phyloP scores from a whole-genome alignment of 2,888 invertebrate species.

The Hylaea fasciaria region DNA sequence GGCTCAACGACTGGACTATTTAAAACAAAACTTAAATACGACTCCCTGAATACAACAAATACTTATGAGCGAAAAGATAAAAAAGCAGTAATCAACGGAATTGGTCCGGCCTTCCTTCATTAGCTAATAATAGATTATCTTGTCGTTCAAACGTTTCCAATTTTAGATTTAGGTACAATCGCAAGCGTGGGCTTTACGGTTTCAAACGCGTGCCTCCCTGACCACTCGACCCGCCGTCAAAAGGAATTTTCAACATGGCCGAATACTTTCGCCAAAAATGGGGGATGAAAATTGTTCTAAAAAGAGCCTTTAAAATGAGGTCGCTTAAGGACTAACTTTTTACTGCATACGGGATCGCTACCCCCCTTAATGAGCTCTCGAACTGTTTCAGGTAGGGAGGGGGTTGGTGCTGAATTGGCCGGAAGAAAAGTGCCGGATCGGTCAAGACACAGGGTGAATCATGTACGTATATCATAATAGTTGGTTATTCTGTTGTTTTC shows the following conservation, averaged over 20 bases:
- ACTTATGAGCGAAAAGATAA: too few relatives aligned
- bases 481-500: too few relatives aligned
- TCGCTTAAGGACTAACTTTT: constrained; percentile 30
- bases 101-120: too few relatives aligned
- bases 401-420: neutral
- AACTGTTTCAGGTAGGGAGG: constrained; percentile 14
- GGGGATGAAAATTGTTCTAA: constrained; percentile 13
- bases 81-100: too few relatives aligned
- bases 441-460: too few relatives aligned
- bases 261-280: constrained; percentile 20
- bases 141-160: neutral
- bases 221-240: constrained; percentile 11
- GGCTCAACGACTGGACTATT: too few relatives aligned
- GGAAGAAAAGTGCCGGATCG: neutral
- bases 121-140: neutral
- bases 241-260: constrained; percentile 23
- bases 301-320: constrained; percentile 20
- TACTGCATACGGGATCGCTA: constrained; percentile 29
- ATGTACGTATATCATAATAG: too few relatives aligned
- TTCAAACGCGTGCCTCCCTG: constrained; percentile 7
- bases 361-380: constrained; percentile 34
- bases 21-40: too few relatives aligned
- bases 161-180: constrained; percentile 2
- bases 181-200: constrained; percentile 3
- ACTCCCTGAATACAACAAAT: too few relatives aligned